Base-by-base conservation (phyloP, 1,140 invertebrate genomes). In the Drosophila parabipectinata region DNA sequence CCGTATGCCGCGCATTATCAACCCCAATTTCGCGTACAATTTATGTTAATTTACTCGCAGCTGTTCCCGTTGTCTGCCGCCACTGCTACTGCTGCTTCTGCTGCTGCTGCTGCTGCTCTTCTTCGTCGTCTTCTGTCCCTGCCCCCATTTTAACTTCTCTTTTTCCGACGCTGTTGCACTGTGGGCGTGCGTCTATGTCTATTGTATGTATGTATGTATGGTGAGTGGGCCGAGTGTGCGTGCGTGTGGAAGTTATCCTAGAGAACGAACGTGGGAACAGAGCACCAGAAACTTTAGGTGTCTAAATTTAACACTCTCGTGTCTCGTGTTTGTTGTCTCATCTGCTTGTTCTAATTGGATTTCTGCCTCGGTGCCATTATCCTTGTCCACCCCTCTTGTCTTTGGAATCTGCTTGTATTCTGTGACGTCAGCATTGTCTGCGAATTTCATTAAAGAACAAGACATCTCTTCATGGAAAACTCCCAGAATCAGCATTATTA, bases 231-330 rank as follows among this genome's bases (percentile, higher is more conserved):
- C 1, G 44, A 8, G 44, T 10, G 41, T 15, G 41, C 59, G 47
- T 66, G 64, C 39, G 48, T 77, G 61, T 57, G 47, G 44, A 81
- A 84, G 45, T 75, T 82, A 84, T 84, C 80, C 80, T 79, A 83
- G 74, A 79, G 61, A 66, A 62, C 32, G 26, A 58, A 58, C 51
- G 76, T 79, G 71, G 74, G 79, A 72, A 44, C 50, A 58, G 24
- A 14, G 34, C 12, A 56, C 14, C 47, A 76, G 39, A 51, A 34
- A 34, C 47, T 61, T 57, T 77, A 48, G 48, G 53, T 63, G 64
- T 84, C 76, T 83, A 79, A 79, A 53, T 83, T 83, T 84, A 79
- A 76, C 76, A 72, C 72, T 58, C 52, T 28, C 26, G 26, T 28
- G 61, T 51, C 60, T 60, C 73, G 45, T 66, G 71, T 58, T 41